These are phyloP conservation scores for Cheilosia soror DNA, from an alignment of 2,888 invertebrate species.

Conservation along the genomic window DNA sequence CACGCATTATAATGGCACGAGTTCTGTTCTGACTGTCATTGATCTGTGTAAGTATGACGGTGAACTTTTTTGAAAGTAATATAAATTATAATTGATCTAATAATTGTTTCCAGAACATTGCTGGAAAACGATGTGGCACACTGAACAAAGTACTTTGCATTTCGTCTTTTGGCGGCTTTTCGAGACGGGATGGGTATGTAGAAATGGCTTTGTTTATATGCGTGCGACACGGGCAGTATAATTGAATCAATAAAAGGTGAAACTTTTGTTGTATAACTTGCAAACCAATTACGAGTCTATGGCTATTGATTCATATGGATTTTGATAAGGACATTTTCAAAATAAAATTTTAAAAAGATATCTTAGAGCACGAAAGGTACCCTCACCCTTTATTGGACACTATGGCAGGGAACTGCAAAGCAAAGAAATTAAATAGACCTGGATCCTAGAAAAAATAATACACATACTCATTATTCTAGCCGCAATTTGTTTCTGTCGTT, in stretches of 20 bases:
- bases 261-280: constrained; percentile 33
- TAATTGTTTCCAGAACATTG: constrained; percentile 60
- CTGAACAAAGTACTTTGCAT: constrained; percentile 21
- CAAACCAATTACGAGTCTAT: constrained; percentile 36
- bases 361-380: no score
- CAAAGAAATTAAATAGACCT: no score
- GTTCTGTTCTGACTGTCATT: constrained; percentile 35
- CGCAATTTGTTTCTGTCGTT: no score
- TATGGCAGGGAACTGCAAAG: no score
- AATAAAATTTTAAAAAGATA: not conserved
- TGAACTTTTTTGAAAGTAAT: constrained; percentile 58
- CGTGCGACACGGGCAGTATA: constrained; percentile 29
- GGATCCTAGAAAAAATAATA: no score
- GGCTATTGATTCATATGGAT: constrained; percentile 29
- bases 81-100: constrained; percentile 68
- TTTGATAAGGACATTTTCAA: constrained; percentile 18
- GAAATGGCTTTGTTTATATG: constrained; percentile 48
- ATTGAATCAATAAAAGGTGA: constrained; percentile 47
- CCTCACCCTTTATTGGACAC: no score
- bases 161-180: constrained; percentile 4
- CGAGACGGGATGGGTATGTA: constrained; percentile 20
- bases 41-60: constrained; percentile 46
- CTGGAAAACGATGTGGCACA: constrained; percentile 15
- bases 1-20: constrained; percentile 55
- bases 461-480: no score